Conservation (phyloP, 92 coral and sea anemone species). For the Epizoanthus rinbou region DNA sequence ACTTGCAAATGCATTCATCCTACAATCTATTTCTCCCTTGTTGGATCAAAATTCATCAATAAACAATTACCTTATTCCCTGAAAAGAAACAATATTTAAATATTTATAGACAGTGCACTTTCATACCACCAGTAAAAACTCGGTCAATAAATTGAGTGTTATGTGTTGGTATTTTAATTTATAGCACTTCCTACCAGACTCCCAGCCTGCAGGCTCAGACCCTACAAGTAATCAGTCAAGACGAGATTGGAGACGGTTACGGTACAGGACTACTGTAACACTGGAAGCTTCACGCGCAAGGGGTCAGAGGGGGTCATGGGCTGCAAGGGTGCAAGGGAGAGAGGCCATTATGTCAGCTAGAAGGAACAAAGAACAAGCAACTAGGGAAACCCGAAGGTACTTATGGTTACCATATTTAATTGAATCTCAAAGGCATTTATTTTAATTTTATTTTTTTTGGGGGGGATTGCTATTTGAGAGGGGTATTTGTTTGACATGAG, state of each 20-base stretch:
- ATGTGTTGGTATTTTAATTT: neutral
- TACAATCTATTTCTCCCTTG: too few relatives aligned
- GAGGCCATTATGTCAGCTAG: conserved; percentile 60
- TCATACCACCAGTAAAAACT: neutral
- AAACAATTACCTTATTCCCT: too few relatives aligned
- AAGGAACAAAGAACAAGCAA: conserved; percentile 50
- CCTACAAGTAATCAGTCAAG: neutral
- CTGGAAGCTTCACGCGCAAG: conserved; percentile 26
- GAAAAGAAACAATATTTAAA: too few relatives aligned
- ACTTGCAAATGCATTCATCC: too few relatives aligned
- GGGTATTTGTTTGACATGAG: too few relatives aligned
- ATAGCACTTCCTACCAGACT: conserved; percentile 69
- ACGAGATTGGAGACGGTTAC: conserved; percentile 72
- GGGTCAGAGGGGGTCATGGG: conserved; percentile 53
- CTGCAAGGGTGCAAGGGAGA: conserved; percentile 54
- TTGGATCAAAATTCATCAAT: too few relatives aligned
- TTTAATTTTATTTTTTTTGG: too few relatives aligned
- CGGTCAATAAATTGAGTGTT: neutral
- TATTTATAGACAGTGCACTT: too few relatives aligned
- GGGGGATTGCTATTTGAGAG: too few relatives aligned
- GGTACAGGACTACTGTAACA: conserved; percentile 74
- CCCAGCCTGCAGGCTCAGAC: conserved; percentile 22
- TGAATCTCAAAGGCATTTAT: too few relatives aligned
- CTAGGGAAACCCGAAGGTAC: conserved; percentile 83
- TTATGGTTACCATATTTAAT: too few relatives aligned